A percentile compares a stretch with the other conserved stretches of the same genome.
phyloP scores from a whole-genome alignment of 2,888 invertebrate species.

The Synanthedon myopaeformis region DNA sequence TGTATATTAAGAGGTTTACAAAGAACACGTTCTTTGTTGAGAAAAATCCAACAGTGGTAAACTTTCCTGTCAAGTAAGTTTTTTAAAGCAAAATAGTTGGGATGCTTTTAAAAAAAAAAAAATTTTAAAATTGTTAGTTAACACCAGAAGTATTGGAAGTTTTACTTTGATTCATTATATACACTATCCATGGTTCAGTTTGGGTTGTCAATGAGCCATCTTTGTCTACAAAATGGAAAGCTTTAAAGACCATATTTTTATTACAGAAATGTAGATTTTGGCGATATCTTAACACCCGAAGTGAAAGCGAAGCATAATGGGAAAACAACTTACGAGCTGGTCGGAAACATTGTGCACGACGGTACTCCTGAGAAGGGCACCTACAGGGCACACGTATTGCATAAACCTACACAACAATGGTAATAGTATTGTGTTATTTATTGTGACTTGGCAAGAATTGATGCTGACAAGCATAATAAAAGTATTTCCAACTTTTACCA shows the following conservation, averaged over 20 bases:
- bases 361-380: conserved; percentile 96
- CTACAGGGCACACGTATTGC: conserved; percentile 93
- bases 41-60: conserved; percentile 99
- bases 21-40: conserved; percentile 99
- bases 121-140: no score
- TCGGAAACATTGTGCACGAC: conserved; percentile 99
- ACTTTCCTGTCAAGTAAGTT: conserved; percentile 97
- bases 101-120: no score
- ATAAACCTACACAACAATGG: conserved; percentile 88
- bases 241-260: background rate
- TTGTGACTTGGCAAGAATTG: background rate
- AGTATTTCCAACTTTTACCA: no score
- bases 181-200: background rate
- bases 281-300: conserved; percentile 91
- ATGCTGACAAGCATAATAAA: background rate
- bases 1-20: conserved; percentile 97
- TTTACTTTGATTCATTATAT: no score
- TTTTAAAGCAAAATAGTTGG: no score
- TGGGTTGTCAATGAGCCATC: background rate
- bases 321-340: conserved; percentile 92
- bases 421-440: conserved; percentile 23
- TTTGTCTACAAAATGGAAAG: background rate
- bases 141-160: no score
- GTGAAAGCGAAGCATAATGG: conserved; percentile 79
- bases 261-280: conserved; percentile 94